These are phyloP conservation scores for Ommatoiulus sabulosus DNA, from an alignment of 2,888 invertebrate genomes.

Conservation along the genomic window DNA sequence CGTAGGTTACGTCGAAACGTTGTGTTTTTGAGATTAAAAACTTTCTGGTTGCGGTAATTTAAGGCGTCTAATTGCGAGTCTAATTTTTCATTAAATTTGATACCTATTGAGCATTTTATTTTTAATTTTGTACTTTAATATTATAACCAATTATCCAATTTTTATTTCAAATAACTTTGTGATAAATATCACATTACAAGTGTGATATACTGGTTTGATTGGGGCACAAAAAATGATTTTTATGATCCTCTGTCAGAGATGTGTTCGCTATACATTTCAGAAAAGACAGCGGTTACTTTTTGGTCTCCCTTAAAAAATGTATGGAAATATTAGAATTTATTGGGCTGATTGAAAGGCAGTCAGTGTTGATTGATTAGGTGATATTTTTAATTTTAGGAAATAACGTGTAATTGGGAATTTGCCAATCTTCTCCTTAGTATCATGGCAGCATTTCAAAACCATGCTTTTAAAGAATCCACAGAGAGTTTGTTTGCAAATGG, in stretches of 20 bases:
- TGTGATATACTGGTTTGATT: too few species aligned
- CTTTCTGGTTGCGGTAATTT: too few species aligned
- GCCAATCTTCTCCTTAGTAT: slow-evolving; percentile 49
- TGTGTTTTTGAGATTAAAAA: too few species aligned
- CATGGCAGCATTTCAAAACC: slow-evolving; percentile 4
- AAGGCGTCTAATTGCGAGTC: too few species aligned
- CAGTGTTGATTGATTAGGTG: neutral
- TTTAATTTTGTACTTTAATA: too few species aligned
- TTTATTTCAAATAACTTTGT: too few species aligned
- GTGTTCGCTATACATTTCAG: neutral
- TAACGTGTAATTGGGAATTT: slow-evolving; percentile 49
- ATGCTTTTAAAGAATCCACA: neutral
- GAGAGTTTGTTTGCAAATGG: slow-evolving; percentile 18
- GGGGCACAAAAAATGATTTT: too few species aligned
- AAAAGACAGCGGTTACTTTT: neutral
- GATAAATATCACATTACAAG: too few species aligned
- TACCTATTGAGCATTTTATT: too few species aligned
- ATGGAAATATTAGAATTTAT: neutral
- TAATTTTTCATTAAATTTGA: too few species aligned
- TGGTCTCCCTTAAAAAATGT: neutral
- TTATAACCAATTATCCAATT: too few species aligned
- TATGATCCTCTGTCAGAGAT: neutral
- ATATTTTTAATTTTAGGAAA: slow-evolving; percentile 40
- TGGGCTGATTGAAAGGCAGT: neutral
- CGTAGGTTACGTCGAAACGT: too few species aligned